These are phyloP conservation scores for Sarcophaga rosellei DNA, from an alignment of 2,888 invertebrate species.

Conservation along the genomic window DNA sequence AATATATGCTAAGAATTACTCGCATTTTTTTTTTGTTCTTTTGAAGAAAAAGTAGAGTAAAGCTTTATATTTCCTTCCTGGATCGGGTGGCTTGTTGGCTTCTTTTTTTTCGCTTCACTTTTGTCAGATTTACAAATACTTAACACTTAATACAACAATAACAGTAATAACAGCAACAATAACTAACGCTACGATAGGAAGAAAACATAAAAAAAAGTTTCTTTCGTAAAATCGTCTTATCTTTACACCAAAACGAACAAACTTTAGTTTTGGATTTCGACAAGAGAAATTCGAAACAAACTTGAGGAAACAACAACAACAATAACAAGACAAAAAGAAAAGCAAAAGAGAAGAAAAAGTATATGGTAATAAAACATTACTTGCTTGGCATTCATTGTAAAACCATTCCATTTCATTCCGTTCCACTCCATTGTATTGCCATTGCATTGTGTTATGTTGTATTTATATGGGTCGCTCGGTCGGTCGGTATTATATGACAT, in stretches of 20 bases:
- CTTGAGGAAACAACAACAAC: neutral
- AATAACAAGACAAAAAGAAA: neutral
- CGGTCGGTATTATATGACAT: neutral
- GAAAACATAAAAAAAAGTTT: neutral
- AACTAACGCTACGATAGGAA: neutral
- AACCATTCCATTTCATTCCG: neutral
- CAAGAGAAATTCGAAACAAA: slow-evolving; percentile 10
- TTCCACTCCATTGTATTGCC: neutral
- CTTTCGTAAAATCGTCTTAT: slow-evolving; percentile 29
- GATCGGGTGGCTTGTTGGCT: neutral
- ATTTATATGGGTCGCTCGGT: no score
- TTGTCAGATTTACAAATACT: neutral
- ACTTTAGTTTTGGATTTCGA: slow-evolving; percentile 23
- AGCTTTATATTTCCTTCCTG: neutral
- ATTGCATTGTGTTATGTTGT: no score
- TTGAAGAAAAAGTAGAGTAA: neutral
- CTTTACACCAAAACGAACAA: slow-evolving; percentile 40
- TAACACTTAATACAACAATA: neutral
- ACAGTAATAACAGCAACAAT: neutral
- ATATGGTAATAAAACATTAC: neutral
- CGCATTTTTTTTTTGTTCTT: no score
- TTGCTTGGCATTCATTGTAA: neutral
- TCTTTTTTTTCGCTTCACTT: neutral
- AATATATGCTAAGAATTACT: neutral
- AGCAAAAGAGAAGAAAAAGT: no score